Percentiles rank a stretch among this genome's conserved stretches.
phyloP scores from a whole-genome alignment of 2,113 vertebrate species.

The Microcebus jonahi region DNA sequence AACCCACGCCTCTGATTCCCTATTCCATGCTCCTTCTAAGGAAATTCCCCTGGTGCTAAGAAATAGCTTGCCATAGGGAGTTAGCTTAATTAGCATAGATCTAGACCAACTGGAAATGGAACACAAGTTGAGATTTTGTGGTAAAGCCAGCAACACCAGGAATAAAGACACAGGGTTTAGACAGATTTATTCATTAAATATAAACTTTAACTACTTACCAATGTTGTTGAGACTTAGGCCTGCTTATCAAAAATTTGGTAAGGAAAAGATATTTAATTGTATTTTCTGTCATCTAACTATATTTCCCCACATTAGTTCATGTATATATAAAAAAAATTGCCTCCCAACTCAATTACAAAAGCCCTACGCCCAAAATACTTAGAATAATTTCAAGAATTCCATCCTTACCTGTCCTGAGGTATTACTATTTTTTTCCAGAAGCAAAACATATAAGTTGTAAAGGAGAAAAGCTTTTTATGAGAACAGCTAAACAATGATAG shows the following conservation, averaged over 20 bases:
- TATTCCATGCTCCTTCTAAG: neutral
- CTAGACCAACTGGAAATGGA: neutral
- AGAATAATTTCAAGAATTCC: neutral
- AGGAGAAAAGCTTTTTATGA: conserved; percentile 63
- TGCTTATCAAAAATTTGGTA: neutral
- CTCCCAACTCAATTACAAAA: neutral
- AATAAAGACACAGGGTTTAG: neutral
- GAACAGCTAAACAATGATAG: conserved; percentile 49
- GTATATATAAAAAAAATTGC: neutral
- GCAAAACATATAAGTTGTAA: conserved; percentile 33
- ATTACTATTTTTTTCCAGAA: conserved; percentile 20
- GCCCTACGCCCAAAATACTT: neutral
- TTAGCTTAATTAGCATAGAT: neutral
- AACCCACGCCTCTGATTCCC: neutral
- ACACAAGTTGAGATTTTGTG: neutral
- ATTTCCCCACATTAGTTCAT: conserved; percentile 27
- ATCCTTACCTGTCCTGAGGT: neutral
- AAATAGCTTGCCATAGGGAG: neutral
- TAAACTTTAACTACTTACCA: neutral
- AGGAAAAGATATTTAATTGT: neutral
- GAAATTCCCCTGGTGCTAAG: neutral
- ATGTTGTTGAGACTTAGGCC: neutral
- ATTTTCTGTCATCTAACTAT: neutral
- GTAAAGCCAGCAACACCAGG: neutral
- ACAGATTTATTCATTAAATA: neutral